A percentile compares a stretch with the other conserved stretches of the same genome.
Conservation (phyloP, 2,113 vertebrate species). For the Hippocampus comes region DNA sequence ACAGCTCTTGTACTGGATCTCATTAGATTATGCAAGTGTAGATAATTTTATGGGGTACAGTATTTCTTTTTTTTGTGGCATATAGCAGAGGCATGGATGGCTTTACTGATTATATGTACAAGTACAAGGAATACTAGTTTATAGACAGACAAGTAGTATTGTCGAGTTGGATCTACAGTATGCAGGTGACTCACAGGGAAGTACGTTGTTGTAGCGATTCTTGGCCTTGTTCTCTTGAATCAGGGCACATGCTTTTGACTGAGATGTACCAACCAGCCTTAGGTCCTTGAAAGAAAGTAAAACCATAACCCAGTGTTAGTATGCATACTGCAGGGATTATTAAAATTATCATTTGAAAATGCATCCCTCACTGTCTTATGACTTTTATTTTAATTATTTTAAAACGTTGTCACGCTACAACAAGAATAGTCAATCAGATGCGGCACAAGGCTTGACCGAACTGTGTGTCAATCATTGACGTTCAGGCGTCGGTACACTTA, state of each 20-base stretch:
- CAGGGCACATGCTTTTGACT: constrained; percentile 79
- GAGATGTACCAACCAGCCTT: constrained; percentile 79
- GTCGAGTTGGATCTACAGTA: neutral
- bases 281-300: constrained; percentile 75
- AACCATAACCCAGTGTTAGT: neutral
- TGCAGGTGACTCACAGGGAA: constrained; percentile 84
- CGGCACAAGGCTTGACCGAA: no score
- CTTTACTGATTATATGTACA: neutral
- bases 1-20: neutral
- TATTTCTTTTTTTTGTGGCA: neutral
- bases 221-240: constrained; percentile 85
- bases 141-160: neutral
- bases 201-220: constrained; percentile 95
- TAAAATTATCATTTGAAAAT: no score
- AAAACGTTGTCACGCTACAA: no score
- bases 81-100: neutral
- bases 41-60: neutral
- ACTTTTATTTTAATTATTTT: no score
- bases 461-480: no score
- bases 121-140: neutral
- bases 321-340: neutral
- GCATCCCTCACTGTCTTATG: no score
- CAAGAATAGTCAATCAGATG: no score
- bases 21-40: neutral
- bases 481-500: no score